Evolutionary conservation across 2,113 vertebrate species (phyloP), one percentile per base, ranked within the genome.

Genomic region (Catharus minimus): DNA sequence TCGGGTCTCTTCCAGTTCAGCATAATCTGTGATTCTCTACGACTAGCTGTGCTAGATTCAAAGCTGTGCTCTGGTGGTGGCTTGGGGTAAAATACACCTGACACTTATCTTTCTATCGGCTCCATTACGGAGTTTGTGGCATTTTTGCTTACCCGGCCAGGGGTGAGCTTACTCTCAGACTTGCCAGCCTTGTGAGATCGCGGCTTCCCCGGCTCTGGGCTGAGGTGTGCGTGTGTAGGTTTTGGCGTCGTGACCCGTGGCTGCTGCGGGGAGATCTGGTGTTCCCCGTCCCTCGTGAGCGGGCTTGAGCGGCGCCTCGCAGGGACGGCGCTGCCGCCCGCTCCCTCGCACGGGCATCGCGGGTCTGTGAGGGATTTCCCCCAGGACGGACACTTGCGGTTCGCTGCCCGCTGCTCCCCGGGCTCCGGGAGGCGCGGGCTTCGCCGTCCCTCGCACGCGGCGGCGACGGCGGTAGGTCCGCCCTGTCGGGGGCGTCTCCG

Each of bases 401-500:
- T 15, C 27, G 5, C 0, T 2, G 1, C 56, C 33, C 22, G 2
- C n/a, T 0, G 10, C 38, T 26, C 18, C 15, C 26, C 5, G 8
- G 7, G 18, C 26, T 6, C 36, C 38, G 21, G 6, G 11, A 33
- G 3, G 4, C 1, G 14, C 72, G 9, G 28, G 5, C 6, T 0
- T 0, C 0, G 1, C 56, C 14, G 4, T 1, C 2, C 49, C 46
- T 61, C 33, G 5, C 38, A 6, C 36, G 9, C 33, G 23, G 46
- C 10, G 74, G 33, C 53, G 15, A 2, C 26, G 13, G 38, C 43
- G 1, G n/a, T 44, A 20, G 88, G 79, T 53, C 92, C 92, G 90
- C 94, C 81, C 81, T 81, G 49, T 80, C 72, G 88, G 89, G 74
- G 94, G 94, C 94, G 94, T 72, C 82, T 91, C 94, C 86, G 23